phyloP scores from a whole-genome alignment of 2,797 vertebrate species.

The Falco peregrinus region DNA sequence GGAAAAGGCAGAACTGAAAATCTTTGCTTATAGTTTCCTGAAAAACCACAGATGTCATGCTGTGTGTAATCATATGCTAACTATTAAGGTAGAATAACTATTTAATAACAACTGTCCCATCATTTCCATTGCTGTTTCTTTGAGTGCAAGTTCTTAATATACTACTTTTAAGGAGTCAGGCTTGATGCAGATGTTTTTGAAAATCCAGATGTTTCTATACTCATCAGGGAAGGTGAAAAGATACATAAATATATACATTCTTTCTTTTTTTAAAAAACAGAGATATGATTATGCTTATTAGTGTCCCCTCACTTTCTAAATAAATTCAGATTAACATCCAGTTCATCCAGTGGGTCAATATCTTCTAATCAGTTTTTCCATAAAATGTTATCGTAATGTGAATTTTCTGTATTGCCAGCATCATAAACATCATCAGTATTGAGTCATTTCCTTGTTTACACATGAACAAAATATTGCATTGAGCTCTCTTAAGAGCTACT shows the following conservation, averaged over 20 bases:
- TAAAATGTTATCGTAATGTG: not conserved
- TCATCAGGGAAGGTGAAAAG: not conserved
- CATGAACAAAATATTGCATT: not conserved
- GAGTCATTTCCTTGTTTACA: slow-evolving; percentile 7
- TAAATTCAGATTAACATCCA: not conserved
- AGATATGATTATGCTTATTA: not conserved
- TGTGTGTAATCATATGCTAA: not conserved
- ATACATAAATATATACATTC: not conserved
- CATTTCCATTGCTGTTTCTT: not conserved
- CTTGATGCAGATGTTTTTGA: not conserved
- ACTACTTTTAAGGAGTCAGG: not conserved
- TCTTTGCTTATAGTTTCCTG: not conserved
- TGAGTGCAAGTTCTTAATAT: not conserved
- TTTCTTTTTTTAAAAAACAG: not conserved
- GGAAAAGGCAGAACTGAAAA: not conserved
- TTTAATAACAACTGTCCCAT: not conserved
- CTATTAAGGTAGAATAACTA: not conserved
- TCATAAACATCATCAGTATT: not conserved
- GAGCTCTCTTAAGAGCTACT: not conserved
- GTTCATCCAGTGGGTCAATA: not conserved
- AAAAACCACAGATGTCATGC: not conserved
- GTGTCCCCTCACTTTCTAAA: not conserved
- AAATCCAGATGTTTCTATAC: not conserved
- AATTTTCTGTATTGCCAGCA: not conserved
- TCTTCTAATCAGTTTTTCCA: not conserved